Evolutionary conservation across 2,797 vertebrate species (phyloP).

Genomic region (Smutsia temminckii): DNA sequence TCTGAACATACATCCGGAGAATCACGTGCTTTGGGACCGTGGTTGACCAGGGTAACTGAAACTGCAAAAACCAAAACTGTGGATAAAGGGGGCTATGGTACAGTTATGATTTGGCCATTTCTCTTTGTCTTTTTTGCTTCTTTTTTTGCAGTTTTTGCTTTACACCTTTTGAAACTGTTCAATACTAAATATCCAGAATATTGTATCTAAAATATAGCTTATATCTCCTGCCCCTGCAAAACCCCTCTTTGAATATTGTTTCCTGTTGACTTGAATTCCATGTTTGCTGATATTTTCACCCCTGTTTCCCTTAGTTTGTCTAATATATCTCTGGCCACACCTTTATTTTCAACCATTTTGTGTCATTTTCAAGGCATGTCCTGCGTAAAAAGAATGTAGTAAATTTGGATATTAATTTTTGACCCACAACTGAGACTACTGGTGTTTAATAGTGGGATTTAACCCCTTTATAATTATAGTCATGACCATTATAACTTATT

Average conservation of each 20-base stretch:
- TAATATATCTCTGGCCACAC: background rate
- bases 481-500: background rate
- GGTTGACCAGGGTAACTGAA: no score
- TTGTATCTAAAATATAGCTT: background rate
- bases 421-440: background rate
- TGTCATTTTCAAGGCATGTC: background rate
- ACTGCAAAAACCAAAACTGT: no score
- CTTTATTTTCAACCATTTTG: background rate
- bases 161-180: background rate
- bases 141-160: background rate
- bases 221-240: background rate
- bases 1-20: no score
- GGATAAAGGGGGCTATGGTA: background rate
- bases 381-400: background rate
- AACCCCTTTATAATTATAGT: background rate
- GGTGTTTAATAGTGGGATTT: background rate
- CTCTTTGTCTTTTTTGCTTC: background rate
- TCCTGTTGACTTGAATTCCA: background rate
- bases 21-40: no score
- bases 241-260: background rate
- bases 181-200: background rate
- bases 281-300: background rate
- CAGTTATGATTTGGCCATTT: background rate
- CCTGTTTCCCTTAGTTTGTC: background rate
- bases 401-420: background rate